Conservation (phyloP, 1,140 invertebrate genomes). For the Dufourea novaeangliae region DNA sequence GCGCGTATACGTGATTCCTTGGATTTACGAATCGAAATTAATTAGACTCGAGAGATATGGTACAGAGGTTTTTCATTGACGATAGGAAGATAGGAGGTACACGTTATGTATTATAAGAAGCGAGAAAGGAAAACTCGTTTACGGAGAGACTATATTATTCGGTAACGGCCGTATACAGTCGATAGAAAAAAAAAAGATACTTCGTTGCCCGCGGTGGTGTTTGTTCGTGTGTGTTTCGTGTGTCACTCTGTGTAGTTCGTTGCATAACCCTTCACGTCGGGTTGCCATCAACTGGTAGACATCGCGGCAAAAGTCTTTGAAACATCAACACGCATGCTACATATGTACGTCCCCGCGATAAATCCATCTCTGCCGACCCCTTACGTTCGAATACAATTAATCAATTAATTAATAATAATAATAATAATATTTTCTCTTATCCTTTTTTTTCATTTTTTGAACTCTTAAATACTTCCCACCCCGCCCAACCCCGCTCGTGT, state of each 20-base stretch:
- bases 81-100: slow-evolving; percentile 15
- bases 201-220: not conserved
- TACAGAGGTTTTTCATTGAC: not conserved
- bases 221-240: not conserved
- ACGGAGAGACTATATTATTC: slow-evolving; percentile 3
- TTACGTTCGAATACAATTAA: slow-evolving; percentile 11
- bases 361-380: not conserved
- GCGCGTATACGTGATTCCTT: not conserved
- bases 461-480: slow-evolving; percentile 70
- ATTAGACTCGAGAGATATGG: not conserved
- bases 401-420: slow-evolving; percentile 53
- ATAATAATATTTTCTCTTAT: slow-evolving; percentile 44
- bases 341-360: not conserved
- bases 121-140: slow-evolving; percentile 8
- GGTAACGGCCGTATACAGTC: not conserved
- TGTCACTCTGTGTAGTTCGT: not conserved
- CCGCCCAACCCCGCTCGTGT: slow-evolving; percentile 50
- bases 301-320: slow-evolving; percentile 32
- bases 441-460: slow-evolving; percentile 68
- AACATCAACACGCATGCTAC: slow-evolving; percentile 54
- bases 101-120: not conserved
- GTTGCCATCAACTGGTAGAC: not conserved
- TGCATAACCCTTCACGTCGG: not conserved
- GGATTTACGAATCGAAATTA: not conserved
- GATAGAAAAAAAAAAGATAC: not conserved